Evolutionary conservation across 1,140 invertebrate species (phyloP).

Genomic region (Dreissena rostriformis): DNA sequence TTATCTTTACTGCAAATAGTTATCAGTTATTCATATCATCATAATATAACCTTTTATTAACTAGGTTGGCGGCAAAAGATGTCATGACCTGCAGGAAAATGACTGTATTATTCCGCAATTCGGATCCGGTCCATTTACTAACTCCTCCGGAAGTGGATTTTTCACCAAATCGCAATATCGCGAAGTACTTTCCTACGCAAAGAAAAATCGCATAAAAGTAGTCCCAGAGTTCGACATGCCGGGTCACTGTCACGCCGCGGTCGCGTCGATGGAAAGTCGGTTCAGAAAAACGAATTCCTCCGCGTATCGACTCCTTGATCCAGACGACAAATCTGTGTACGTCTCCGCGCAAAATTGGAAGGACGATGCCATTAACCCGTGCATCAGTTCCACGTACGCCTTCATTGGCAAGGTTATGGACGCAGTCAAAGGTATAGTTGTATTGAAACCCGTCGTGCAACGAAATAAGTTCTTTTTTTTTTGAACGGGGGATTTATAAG

Average conservation of each 20-base stretch:
- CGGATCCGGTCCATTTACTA: constrained; percentile 69
- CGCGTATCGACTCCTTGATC: constrained; percentile 59
- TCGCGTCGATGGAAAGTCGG: constrained; percentile 62
- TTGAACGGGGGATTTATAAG: neutral
- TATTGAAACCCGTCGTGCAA: neutral
- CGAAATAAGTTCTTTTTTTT: neutral
- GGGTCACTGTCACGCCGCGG: constrained; percentile 68
- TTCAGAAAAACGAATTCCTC: constrained; percentile 32
- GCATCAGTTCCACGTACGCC: constrained; percentile 55
- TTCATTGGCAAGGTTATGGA: constrained; percentile 59
- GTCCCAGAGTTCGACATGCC: constrained; percentile 73
- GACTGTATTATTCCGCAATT: constrained; percentile 72
- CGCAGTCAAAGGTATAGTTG: neutral
- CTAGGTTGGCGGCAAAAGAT: constrained; percentile 72
- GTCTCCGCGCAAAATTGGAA: constrained; percentile 63
- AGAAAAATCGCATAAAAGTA: constrained; percentile 59
- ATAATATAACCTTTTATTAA: no score
- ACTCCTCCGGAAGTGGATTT: constrained; percentile 67
- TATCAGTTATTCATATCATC: no score
- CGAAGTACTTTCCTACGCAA: constrained; percentile 62
- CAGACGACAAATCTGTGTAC: constrained; percentile 64
- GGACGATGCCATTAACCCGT: constrained; percentile 69
- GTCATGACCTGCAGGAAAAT: constrained; percentile 71
- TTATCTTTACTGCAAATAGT: no score
- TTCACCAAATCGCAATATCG: constrained; percentile 61